A percentile compares a stretch with the other conserved stretches of the same genome.
These are phyloP conservation scores for Drosophila novamexicana DNA, from an alignment of 1,140 invertebrate species.

Conservation along the genomic window DNA sequence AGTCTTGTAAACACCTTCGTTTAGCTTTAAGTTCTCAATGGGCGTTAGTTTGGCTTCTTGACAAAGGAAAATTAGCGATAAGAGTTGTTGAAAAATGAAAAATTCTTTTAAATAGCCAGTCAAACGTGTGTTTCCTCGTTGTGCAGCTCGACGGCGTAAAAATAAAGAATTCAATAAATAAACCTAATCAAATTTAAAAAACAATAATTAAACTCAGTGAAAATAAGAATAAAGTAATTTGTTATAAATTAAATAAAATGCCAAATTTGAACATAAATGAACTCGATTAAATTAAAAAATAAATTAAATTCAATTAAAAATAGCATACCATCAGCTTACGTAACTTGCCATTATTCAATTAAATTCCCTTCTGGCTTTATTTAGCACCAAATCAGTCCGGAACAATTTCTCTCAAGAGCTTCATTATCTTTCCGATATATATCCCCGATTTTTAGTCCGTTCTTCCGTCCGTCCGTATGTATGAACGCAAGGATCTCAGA, in stretches of 20 bases:
- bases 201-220: not conserved
- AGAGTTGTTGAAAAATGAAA: constrained; percentile 50
- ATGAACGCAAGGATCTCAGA: too few relatives aligned
- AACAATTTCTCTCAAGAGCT: too few relatives aligned
- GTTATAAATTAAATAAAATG: not conserved
- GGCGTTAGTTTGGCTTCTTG: constrained; percentile 54
- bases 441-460: not conserved
- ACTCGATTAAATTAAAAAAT: not conserved
- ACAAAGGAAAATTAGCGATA: constrained; percentile 40
- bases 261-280: not conserved
- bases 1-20: constrained; percentile 27
- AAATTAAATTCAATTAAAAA: not conserved
- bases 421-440: not conserved
- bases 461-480: too few relatives aligned
- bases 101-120: constrained; percentile 40
- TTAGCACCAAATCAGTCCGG: not conserved
- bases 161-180: not conserved
- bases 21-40: constrained; percentile 51
- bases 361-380: not conserved
- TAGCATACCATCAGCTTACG: not conserved
- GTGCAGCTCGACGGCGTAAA: constrained; percentile 32
- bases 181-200: not conserved
- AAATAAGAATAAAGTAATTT: not conserved
- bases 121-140: constrained; percentile 27
- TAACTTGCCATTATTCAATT: not conserved